Evolutionary conservation across 2,888 invertebrate genomes (phyloP).

Genomic region (Ornithoptera alexandrae): DNA sequence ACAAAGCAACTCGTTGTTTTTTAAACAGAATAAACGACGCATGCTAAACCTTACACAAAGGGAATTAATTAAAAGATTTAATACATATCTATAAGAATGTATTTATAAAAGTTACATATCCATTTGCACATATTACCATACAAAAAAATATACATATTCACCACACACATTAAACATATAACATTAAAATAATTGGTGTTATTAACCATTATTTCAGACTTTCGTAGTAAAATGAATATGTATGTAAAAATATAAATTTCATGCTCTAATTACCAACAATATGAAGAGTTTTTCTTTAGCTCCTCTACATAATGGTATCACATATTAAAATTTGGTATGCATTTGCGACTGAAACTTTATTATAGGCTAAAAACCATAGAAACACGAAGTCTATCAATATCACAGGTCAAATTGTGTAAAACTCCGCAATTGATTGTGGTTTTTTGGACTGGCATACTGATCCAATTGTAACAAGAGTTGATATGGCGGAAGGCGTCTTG

Average conservation of each 20-base stretch:
- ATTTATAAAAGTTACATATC: not conserved
- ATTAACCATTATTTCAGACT: no score
- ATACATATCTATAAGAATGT: not conserved
- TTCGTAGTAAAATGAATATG: no score
- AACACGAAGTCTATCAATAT: not conserved
- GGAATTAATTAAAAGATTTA: constrained; percentile 10
- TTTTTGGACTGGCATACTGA: constrained; percentile 17
- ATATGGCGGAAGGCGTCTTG: constrained; percentile 54
- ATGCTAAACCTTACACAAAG: constrained; percentile 17
- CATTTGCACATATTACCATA: no score
- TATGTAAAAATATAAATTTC: no score
- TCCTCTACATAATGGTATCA: no score
- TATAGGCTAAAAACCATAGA: not conserved
- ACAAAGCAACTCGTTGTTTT: constrained; percentile 28
- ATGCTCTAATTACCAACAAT: no score
- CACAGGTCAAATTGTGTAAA: not conserved
- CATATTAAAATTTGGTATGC: no score
- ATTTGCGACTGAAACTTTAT: no score
- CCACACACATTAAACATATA: no score
- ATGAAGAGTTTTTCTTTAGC: no score
- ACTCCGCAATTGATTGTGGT: constrained; percentile 23
- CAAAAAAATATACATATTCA: no score
- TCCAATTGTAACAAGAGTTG: constrained; percentile 32
- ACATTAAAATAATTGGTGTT: no score
- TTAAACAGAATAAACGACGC: constrained; percentile 21